Evolutionary conservation across 2,888 invertebrate genomes (phyloP).

Genomic region (Cyclophora punctaria): DNA sequence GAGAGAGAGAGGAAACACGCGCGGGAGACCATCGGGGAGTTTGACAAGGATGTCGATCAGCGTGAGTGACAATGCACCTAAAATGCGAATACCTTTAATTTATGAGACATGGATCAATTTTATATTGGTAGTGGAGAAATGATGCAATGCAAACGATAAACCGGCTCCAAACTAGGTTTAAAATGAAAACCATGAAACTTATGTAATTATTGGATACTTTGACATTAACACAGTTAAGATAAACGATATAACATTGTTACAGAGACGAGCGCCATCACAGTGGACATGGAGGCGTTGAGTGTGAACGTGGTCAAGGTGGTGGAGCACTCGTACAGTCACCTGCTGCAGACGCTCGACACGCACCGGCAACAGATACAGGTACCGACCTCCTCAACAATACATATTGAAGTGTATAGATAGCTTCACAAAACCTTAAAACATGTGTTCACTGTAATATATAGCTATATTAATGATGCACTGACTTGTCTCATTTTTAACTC

Average conservation of each 20-base stretch:
- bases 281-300: slow-evolving; percentile 41
- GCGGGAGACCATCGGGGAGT: slow-evolving; percentile 35
- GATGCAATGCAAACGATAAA: no score
- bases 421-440: no score
- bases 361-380: slow-evolving; percentile 27
- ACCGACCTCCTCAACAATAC: neutral
- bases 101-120: neutral
- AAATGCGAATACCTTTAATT: neutral
- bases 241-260: neutral
- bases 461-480: no score
- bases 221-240: neutral
- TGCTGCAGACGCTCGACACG: slow-evolving; percentile 21
- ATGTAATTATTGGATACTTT: no score
- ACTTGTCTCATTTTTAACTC: no score
- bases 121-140: neutral
- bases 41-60: slow-evolving; percentile 46
- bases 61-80: slow-evolving; percentile 32
- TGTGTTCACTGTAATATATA: no score
- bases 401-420: no score
- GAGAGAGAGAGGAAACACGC: slow-evolving; percentile 33
- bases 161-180: no score
- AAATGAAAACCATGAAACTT: no score
- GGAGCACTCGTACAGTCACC: slow-evolving; percentile 27
- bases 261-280: slow-evolving; percentile 38
- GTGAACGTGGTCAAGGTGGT: slow-evolving; percentile 38